Conservation (phyloP, 2,797 vertebrate species). For the Rachycentron canadum region DNA sequence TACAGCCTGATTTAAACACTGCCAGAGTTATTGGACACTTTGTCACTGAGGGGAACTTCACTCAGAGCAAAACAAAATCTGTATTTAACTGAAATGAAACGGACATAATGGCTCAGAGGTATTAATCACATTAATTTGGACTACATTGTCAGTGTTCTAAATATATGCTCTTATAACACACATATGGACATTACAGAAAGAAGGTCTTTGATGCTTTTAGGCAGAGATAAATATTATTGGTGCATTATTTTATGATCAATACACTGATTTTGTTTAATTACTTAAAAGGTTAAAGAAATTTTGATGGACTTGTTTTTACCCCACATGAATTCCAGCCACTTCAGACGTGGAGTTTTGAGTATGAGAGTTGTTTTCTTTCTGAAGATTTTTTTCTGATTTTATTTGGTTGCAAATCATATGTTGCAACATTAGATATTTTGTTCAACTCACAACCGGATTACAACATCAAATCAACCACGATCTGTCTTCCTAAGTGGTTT, state of each 20-base stretch:
- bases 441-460: conserved; percentile 27
- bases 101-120: neutral
- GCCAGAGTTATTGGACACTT: conserved; percentile 34
- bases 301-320: neutral
- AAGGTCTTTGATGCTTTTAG: conserved; percentile 7
- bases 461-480: conserved; percentile 16
- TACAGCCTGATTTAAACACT: conserved; percentile 29
- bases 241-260: conserved; percentile 11
- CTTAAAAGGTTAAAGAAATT: conserved; percentile 1
- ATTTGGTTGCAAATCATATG: conserved; percentile 6
- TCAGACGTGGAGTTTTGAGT: neutral
- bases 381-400: conserved; percentile 10
- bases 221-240: conserved; percentile 22
- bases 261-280: conserved; percentile 12
- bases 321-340: neutral
- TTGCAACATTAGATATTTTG: neutral
- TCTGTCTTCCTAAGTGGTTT: conserved; percentile 43
- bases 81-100: conserved; percentile 19
- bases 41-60: conserved; percentile 1
- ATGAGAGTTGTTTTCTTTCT: conserved; percentile 19
- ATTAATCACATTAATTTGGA: neutral
- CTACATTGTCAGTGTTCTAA: conserved; percentile 19
- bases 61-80: conserved; percentile 1
- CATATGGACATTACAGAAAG: conserved; percentile 11
- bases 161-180: neutral